Base-by-base conservation (phyloP, 2,113 vertebrate genomes). In the Phrynosoma platyrhinos region DNA sequence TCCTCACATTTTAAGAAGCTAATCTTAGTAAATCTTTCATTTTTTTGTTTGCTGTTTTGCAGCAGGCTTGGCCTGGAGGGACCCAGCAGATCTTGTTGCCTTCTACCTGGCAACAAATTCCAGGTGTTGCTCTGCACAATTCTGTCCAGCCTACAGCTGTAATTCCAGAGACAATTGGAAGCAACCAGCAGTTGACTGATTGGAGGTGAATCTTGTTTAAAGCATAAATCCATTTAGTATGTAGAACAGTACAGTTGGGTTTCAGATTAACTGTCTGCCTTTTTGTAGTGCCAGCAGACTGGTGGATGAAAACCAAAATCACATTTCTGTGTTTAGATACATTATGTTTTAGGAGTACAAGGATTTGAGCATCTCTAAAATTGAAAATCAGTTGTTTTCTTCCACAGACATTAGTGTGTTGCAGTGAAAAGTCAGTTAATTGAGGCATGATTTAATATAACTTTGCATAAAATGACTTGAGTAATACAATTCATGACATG, bases 71-170 rank as follows among this genome's bases (percentile, higher is more conserved):
- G 99, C 98, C 98, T 25, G 98, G 98, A 58, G 98, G 98, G 83
- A 98, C 99, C 72, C 98, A 99, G 92, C 99, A 99, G 97, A 99
- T 99, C 87, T 97, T 99, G 93, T 98, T 99, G 85, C 99, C 98
- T 66, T 99, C 99, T 77, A 97, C 98, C 20, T 99, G 99, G 99
- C 99, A 99, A 95, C 98, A 99, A 95, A 97, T 99, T 97, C 98
- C 98, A 0, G 98, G 98, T 74, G 98, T 99, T 95, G 97, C 98
- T 91, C 94, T 99, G 84, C 98, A 99, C 94, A 98, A 98, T 94
- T 98, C 98, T 0, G 97, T 98, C 62, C 98, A 99, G 94, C 96
- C 98, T 0, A 93, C 97, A 0, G 96, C 98, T 1, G 97, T 99
- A 92, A 98, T 99, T 87, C 97, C 98, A 0, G 97, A 98, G 89